Evolutionary conservation across 2,113 vertebrate genomes (phyloP).

Genomic region (Tringa solitaria): DNA sequence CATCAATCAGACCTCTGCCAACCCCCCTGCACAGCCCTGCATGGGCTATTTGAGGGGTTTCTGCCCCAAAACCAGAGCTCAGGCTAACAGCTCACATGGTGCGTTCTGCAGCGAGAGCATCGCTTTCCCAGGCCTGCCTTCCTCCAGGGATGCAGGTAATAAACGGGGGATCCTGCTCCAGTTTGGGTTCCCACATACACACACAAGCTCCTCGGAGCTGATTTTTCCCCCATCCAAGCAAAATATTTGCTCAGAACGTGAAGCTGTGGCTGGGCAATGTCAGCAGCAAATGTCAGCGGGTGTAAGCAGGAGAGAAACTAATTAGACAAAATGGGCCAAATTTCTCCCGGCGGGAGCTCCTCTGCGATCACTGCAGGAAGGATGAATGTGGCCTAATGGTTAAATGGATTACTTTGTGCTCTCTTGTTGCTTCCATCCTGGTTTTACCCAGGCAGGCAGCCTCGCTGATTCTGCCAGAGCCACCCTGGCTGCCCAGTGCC

Average conservation of each 20-base stretch:
- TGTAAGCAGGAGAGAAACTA: not conserved
- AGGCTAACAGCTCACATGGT: not conserved
- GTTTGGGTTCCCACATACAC: not conserved
- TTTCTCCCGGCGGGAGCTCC: not conserved
- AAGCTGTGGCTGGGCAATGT: not conserved
- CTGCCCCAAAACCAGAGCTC: not conserved
- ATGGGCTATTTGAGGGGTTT: not conserved
- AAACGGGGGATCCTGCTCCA: not conserved
- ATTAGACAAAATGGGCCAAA: not conserved
- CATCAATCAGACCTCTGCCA: not conserved
- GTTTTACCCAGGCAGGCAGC: not conserved
- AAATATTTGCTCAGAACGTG: slow-evolving; percentile 46
- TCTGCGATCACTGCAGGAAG: not conserved
- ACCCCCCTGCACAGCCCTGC: not conserved
- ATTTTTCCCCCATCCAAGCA: slow-evolving; percentile 39
- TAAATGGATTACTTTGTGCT: not conserved
- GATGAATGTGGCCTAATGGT: not conserved
- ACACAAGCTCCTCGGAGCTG: not conserved
- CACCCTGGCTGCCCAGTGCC: not conserved
- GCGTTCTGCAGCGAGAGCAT: not conserved
- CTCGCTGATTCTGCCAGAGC: not conserved
- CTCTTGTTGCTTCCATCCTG: not conserved
- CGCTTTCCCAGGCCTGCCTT: not conserved
- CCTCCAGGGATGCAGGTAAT: not conserved
- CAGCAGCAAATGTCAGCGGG: slow-evolving; percentile 38